Evolutionary conservation across 2,888 invertebrate genomes (phyloP), one percentile per base, ranked within the genome.

Genomic region (Myathropa florea): DNA sequence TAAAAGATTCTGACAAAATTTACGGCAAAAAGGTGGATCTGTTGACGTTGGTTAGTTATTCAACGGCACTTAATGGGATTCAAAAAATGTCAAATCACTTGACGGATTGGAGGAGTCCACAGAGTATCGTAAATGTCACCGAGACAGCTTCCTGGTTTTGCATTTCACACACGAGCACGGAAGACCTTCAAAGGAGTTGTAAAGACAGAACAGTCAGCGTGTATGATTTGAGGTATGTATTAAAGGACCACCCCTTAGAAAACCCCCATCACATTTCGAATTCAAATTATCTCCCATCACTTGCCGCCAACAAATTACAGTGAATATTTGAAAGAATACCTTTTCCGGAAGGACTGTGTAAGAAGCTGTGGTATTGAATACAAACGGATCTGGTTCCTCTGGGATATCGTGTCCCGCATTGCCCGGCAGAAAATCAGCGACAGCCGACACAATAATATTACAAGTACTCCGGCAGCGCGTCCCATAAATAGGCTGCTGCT

Each of bases 381-480:
- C 90, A 87, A 92, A 91, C 33, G 92, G 90, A 33, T 91, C 90
- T 24, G 88, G 89, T 67, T 91, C 91, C 77, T 88, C 89, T 39
- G 89, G 87, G 55, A 89, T 80, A 61, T 89, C 89, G 9, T 79
- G 64, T 3, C 30, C 63, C 53, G 83, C 33, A 60, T 28, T 60
- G 36, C 88, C 53, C 23, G 91, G 90, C 88, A 92, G 88, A 80
- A 93, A 92, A 88, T 93, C 91, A 53, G 93, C 91, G 85, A 93
- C 93, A 2, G 94, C 93, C 7, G 95, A 94, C 61, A 96, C 93
- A 14, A 95, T 94, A 75, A 96, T 96, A 90, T 94, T 95, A 90
- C 95, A 96, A 0, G 95, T 95, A 91, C 95, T 96, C 86, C 93
- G 94, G 89, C 95, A 95, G 71, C 92, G 90, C 28, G 93, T 91